Conservation (phyloP, 1,140 invertebrate species). For the Dendrolimus punctatus region DNA sequence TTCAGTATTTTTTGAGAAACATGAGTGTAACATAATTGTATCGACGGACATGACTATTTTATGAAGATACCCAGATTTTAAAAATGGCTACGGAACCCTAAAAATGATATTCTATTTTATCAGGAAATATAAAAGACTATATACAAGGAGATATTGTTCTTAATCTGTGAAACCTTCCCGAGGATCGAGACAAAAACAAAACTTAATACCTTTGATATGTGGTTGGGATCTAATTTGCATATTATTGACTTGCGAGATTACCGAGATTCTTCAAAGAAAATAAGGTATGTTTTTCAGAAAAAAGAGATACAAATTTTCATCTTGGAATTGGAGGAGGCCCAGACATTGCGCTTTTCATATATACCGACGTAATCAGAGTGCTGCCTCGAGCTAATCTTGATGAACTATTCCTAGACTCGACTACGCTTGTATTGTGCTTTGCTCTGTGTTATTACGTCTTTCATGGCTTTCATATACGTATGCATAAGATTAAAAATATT, state of each 20-base stretch:
- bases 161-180: too few relatives aligned
- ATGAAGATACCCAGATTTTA: too few relatives aligned
- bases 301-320: constrained; percentile 39
- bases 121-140: too few relatives aligned
- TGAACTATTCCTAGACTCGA: constrained; percentile 42
- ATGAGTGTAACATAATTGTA: too few relatives aligned
- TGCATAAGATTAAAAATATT: not conserved
- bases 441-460: constrained; percentile 28
- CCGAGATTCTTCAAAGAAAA: constrained; percentile 10
- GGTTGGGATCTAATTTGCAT: constrained; percentile 14
- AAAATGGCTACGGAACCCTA: too few relatives aligned
- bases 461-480: constrained; percentile 12
- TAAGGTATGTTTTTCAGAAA: constrained; percentile 17
- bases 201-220: constrained; percentile 4
- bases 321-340: constrained; percentile 38
- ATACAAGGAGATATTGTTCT: too few relatives aligned
- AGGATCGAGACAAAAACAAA: not conserved
- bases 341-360: constrained; percentile 39
- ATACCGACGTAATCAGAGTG: constrained; percentile 53
- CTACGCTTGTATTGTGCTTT: constrained; percentile 46
- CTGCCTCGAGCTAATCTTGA: constrained; percentile 62
- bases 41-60: too few relatives aligned
- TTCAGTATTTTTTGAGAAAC: too few relatives aligned
- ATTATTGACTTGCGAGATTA: constrained; percentile 12
- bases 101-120: too few relatives aligned